Percentiles rank a stretch among this genome's conserved stretches.
Evolutionary conservation across 64 coral and sea anemone species (phyloP).

Genomic region (Pocillopora damicornis): DNA sequence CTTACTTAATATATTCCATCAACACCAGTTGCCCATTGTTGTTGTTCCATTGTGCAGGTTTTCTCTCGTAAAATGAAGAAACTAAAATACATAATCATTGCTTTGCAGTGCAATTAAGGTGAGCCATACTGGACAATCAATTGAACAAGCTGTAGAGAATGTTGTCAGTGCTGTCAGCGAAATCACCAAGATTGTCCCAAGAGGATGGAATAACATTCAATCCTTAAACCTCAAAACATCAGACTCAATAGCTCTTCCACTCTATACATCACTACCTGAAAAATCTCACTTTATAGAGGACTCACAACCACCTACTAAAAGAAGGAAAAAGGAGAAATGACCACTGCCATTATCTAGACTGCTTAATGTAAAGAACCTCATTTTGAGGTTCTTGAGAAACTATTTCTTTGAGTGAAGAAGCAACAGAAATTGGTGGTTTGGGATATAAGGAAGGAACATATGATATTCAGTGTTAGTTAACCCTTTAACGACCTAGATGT

Average conservation of each 20-base stretch:
- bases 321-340: too few relatives aligned
- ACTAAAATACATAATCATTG: background rate
- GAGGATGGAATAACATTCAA: constrained; percentile 92
- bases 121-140: constrained; percentile 79
- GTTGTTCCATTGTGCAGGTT: too few relatives aligned
- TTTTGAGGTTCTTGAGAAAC: too few relatives aligned
- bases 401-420: too few relatives aligned
- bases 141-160: constrained; percentile 70
- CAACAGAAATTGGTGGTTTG: too few relatives aligned
- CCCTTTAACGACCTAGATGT: too few relatives aligned
- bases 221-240: constrained; percentile 89
- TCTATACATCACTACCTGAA: constrained; percentile 83
- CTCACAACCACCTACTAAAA: background rate
- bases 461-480: too few relatives aligned
- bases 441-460: too few relatives aligned
- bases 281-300: constrained; percentile 33
- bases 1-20: too few relatives aligned
- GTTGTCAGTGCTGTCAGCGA: constrained; percentile 59
- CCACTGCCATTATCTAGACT: too few relatives aligned
- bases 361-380: too few relatives aligned
- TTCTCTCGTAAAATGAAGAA: background rate
- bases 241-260: constrained; percentile 90
- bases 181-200: constrained; percentile 72
- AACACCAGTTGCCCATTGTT: too few relatives aligned
- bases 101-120: constrained; percentile 79